phyloP scores from a whole-genome alignment of 2,888 invertebrate species.

The Alviniconcha strummeri region DNA sequence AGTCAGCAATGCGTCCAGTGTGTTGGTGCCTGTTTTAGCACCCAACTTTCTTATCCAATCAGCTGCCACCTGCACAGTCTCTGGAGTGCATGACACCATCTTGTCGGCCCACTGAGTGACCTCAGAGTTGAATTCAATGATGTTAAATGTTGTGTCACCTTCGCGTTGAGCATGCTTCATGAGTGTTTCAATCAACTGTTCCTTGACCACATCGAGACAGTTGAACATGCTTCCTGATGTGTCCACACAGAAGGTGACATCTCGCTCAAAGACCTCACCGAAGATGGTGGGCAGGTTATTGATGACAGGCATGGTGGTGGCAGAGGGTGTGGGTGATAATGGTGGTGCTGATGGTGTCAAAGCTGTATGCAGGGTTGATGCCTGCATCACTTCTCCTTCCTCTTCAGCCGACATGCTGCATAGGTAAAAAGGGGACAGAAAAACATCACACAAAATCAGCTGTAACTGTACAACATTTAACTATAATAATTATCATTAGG shows the following conservation, averaged over 20 bases:
- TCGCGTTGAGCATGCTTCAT: constrained; percentile 57
- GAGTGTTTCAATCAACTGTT: constrained; percentile 68
- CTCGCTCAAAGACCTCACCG: constrained; percentile 65
- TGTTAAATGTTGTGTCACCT: constrained; percentile 64
- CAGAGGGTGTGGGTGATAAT: constrained; percentile 1
- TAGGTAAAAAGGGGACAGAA: not conserved
- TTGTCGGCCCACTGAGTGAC: constrained; percentile 72
- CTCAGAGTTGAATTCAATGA: constrained; percentile 71
- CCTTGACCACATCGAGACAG: constrained; percentile 68
- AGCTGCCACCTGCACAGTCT: constrained; percentile 69
- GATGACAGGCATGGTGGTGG: constrained; percentile 9
- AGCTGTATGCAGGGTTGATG: not conserved
- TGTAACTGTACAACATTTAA: too few relatives aligned
- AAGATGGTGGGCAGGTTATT: constrained; percentile 63
- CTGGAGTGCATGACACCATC: constrained; percentile 69
- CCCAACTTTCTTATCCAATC: constrained; percentile 68
- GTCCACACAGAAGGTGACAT: constrained; percentile 72
- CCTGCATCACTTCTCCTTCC: not conserved
- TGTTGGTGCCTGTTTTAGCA: constrained; percentile 72
- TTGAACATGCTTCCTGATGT: constrained; percentile 73
- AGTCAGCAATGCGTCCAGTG: constrained; percentile 68
- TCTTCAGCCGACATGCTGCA: constrained; percentile 21
- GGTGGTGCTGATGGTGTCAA: constrained; percentile 1
- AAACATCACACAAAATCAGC: too few relatives aligned
- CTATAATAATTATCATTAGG: too few relatives aligned